Evolutionary conservation across 2,888 invertebrate species (phyloP), one percentile per base, ranked within the genome.

Genomic region (Chesias legatella): DNA sequence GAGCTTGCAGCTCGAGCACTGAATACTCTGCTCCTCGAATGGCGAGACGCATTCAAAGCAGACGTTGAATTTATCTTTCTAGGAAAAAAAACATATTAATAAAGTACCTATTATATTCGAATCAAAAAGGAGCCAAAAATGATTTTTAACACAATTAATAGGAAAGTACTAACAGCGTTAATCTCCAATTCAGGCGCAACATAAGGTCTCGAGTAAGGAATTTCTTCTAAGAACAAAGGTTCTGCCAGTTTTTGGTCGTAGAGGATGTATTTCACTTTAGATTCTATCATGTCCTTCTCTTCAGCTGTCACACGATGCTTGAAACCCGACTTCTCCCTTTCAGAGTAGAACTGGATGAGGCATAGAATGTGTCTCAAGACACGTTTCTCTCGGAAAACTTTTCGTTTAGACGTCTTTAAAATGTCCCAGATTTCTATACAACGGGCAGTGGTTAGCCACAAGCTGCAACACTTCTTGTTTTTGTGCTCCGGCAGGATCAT

Each of bases 31-130:
- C 20, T 68, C 61, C 6, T 45, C 39, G 8, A 80, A 51, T 2
- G 81, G 82, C 17, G 77, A 33, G 0, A 63, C 61, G 48, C 86
- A 86, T 60, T 86, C 86, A 48, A 82, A 85, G 53, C 86, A 86
- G 1, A 86, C 63, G 17, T 78, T 62, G 53, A 73, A 85, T 47
- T 79, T 82, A 7, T 58, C 56, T 1, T 52, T 54, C 85, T 85
- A 57, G 7, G 8, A 28, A 10, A 6, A 1, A 32, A 10, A 23
- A 32, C 1, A 17, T 17, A 17, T 5, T 17, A 3, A 3, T 17
- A 17, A 17, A 17, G 13, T 17, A 17, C 13, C 13, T 17, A 17
- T 5, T 17, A 3, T 17, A 3, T 17, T 2, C 5, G 5, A 17
- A 17, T 17, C 6, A 20, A 20, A 20, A 5, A 20, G n/a, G 6